Percentiles rank a stretch among this genome's conserved stretches.
Evolutionary conservation across 2,797 vertebrate species (phyloP).

Genomic region (Holocentrus rufus): DNA sequence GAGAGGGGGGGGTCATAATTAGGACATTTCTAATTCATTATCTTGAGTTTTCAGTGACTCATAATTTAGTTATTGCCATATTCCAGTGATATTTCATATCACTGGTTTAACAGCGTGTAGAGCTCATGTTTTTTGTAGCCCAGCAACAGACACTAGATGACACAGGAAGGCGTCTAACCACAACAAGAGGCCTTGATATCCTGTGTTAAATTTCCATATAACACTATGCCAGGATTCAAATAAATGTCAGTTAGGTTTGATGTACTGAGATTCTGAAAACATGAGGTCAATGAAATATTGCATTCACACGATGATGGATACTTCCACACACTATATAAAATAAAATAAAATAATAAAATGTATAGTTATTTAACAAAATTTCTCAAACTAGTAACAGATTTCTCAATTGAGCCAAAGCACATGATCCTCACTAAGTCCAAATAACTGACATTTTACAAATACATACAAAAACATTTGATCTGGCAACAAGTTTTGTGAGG

Average conservation of each 20-base stretch:
- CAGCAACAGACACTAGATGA: slow-evolving; percentile 21
- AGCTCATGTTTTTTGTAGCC: background rate
- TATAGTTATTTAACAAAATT: background rate
- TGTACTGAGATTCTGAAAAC: background rate
- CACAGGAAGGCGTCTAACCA: slow-evolving; percentile 62
- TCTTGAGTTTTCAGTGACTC: background rate
- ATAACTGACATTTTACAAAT: background rate
- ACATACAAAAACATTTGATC: background rate
- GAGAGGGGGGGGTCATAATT: background rate
- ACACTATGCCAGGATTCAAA: background rate
- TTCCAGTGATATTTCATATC: background rate
- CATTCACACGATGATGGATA: background rate
- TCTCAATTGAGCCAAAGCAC: background rate
- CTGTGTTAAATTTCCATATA: slow-evolving; percentile 63
- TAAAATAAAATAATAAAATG: background rate
- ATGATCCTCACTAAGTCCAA: background rate
- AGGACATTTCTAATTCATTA: background rate
- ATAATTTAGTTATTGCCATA: background rate
- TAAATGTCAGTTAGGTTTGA: background rate
- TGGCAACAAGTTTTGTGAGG: background rate
- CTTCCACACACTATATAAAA: no score
- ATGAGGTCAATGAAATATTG: background rate
- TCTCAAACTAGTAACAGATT: background rate
- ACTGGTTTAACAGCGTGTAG: background rate
- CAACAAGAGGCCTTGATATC: slow-evolving; percentile 53